A percentile compares a stretch with the other conserved stretches of the same genome.
Evolutionary conservation across 1,140 invertebrate genomes (phyloP).

Genomic region (Eumaeus atala): DNA sequence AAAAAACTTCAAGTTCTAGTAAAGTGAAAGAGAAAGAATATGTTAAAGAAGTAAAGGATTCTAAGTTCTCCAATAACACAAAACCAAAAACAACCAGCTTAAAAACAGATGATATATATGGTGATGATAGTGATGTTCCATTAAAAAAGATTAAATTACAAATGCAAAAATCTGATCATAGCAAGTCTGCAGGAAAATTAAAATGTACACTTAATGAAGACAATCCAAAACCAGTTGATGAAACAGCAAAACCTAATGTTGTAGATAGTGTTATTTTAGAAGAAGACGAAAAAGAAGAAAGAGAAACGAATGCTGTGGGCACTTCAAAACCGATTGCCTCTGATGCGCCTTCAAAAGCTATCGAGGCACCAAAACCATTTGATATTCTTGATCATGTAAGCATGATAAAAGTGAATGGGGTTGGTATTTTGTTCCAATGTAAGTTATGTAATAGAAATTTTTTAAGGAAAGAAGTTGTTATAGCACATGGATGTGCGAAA

Average conservation of each 20-base stretch:
- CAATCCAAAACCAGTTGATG: slow-evolving; percentile 1
- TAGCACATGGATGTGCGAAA: slow-evolving; percentile 60
- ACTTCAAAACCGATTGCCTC: no score
- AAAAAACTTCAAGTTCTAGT: slow-evolving; percentile 20
- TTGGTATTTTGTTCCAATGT: slow-evolving; percentile 59
- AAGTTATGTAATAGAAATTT: slow-evolving; percentile 66
- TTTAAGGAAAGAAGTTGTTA: slow-evolving; percentile 55
- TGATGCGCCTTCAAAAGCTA: no score
- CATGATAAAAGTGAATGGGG: slow-evolving; percentile 63
- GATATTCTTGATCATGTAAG: slow-evolving; percentile 63
- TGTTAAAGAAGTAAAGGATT: slow-evolving; percentile 2
- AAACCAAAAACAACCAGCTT: not conserved
- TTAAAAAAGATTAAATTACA: slow-evolving; percentile 1
- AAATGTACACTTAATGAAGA: not conserved
- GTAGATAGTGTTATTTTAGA: not conserved
- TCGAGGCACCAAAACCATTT: slow-evolving; percentile 23
- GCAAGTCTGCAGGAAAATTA: not conserved
- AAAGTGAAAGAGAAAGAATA: slow-evolving; percentile 16
- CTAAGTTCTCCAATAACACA: not conserved
- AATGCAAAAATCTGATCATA: slow-evolving; percentile 17
- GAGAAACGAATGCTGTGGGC: not conserved
- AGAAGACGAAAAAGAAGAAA: not conserved
- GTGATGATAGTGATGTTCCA: slow-evolving; percentile 6
- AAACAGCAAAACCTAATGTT: not conserved
- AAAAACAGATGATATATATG: not conserved